A percentile compares a stretch with the other conserved stretches of the same genome.
Conservation (phyloP, 2,797 vertebrate genomes). For the Epinephelus awoara region DNA sequence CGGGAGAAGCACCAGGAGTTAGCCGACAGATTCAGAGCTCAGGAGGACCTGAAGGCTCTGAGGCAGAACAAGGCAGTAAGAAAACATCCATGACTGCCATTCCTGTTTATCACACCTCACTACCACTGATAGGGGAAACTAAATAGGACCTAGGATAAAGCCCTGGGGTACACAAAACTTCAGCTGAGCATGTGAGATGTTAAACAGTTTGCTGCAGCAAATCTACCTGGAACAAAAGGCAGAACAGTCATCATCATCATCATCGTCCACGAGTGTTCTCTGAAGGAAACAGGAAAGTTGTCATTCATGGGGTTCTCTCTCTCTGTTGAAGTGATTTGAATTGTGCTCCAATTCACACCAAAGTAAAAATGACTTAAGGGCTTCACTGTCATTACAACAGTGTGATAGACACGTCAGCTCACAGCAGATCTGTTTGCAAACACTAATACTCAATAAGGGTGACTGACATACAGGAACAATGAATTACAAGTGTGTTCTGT, state of each 20-base stretch:
- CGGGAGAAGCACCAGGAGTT: constrained; percentile 78
- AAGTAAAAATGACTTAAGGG: background rate
- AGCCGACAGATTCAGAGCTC: constrained; percentile 62
- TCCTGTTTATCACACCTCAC: too few relatives aligned
- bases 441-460: background rate
- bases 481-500: background rate
- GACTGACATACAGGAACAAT: background rate
- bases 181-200: too few relatives aligned
- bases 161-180: too few relatives aligned
- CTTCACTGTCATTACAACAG: background rate
- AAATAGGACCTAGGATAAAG: too few relatives aligned
- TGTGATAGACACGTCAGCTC: background rate
- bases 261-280: background rate
- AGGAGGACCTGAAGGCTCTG: constrained; percentile 82
- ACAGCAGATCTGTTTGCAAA: background rate
- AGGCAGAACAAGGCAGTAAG: constrained; percentile 83
- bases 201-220: too few relatives aligned
- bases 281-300: fast-evolving
- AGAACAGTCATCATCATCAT: too few relatives aligned
- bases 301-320: too few relatives aligned
- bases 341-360: background rate
- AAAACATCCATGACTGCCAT: too few relatives aligned
- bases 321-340: too few relatives aligned
- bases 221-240: too few relatives aligned
- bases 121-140: background rate